Percentiles rank a stretch among this genome's conserved stretches.
Evolutionary conservation across 2,888 invertebrate species (phyloP).

Genomic region (Pegoplata infirma): DNA sequence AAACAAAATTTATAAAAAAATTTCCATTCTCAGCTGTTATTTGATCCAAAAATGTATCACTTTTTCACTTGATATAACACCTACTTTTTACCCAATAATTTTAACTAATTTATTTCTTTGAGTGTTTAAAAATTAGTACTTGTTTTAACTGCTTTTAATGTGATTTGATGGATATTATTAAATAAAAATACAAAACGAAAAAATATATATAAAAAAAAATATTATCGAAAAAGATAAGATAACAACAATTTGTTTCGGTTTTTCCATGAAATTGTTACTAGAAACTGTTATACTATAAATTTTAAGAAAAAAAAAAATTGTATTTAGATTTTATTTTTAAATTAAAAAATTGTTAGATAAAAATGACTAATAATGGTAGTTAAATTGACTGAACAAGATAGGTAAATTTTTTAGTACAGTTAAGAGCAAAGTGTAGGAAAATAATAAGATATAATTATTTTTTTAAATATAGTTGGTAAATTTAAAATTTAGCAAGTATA

Average conservation of each 20-base stretch:
- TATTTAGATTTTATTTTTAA: not conserved
- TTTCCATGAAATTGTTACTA: not conserved
- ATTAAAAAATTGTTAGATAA: not conserved
- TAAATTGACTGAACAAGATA: not conserved
- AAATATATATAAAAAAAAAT: slow-evolving; percentile 29
- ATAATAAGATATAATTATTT: too few species aligned
- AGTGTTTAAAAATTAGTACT: slow-evolving; percentile 2
- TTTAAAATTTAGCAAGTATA: too few species aligned
- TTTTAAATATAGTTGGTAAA: too few species aligned
- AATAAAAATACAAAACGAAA: slow-evolving; percentile 34
- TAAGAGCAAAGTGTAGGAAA: not conserved
- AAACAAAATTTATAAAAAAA: too few species aligned
- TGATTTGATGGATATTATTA: slow-evolving; percentile 46
- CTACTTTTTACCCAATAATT: too few species aligned
- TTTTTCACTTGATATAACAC: too few species aligned
- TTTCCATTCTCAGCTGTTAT: too few species aligned
- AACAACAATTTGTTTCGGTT: slow-evolving; percentile 12
- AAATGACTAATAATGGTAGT: not conserved
- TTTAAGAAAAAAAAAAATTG: not conserved
- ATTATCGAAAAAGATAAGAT: slow-evolving; percentile 48
- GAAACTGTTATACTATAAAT: not conserved
- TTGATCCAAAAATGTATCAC: too few species aligned
- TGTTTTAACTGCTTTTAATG: slow-evolving; percentile 29
- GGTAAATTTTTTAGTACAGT: not conserved
- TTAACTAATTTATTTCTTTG: too few species aligned